Percentiles rank a stretch among this genome's conserved stretches.
Evolutionary conservation across 2,888 invertebrate genomes (phyloP).

Genomic region (Pollenia labialis): DNA sequence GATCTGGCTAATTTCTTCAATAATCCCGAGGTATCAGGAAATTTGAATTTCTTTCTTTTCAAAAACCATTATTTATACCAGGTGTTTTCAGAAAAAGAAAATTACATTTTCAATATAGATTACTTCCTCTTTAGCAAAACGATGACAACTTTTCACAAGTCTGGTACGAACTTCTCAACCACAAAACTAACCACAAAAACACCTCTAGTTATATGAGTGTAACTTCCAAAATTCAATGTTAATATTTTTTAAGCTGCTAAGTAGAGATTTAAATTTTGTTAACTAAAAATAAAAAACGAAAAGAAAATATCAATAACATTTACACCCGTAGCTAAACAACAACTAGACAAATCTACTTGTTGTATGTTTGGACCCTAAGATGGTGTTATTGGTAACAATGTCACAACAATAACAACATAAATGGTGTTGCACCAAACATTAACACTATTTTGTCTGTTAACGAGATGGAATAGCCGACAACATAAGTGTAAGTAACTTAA

Average conservation of each 20-base stretch:
- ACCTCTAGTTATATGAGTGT: conserved; percentile 20
- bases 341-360: conserved; percentile 56
- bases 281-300: not conserved
- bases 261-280: conserved; percentile 7
- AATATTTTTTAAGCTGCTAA: conserved; percentile 49
- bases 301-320: conserved; percentile 63
- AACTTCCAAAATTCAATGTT: conserved; percentile 42
- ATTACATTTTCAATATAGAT: conserved; percentile 6
- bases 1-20: too few relatives aligned
- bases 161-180: not conserved
- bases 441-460: conserved; percentile 61
- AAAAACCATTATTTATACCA: not conserved
- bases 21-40: too few relatives aligned
- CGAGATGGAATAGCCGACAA: conserved; percentile 47
- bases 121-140: conserved; percentile 20
- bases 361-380: conserved; percentile 43
- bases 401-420: conserved; percentile 55
- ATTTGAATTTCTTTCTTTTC: too few relatives aligned
- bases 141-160: conserved; percentile 1
- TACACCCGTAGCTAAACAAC: conserved; percentile 58
- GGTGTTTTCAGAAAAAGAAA: not conserved
- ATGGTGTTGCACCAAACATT: conserved; percentile 63
- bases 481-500: not conserved
- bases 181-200: conserved; percentile 14
- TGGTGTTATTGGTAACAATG: conserved; percentile 65